Base-by-base conservation (phyloP, 2,113 vertebrate species). In the Sphyrna mokarran region DNA sequence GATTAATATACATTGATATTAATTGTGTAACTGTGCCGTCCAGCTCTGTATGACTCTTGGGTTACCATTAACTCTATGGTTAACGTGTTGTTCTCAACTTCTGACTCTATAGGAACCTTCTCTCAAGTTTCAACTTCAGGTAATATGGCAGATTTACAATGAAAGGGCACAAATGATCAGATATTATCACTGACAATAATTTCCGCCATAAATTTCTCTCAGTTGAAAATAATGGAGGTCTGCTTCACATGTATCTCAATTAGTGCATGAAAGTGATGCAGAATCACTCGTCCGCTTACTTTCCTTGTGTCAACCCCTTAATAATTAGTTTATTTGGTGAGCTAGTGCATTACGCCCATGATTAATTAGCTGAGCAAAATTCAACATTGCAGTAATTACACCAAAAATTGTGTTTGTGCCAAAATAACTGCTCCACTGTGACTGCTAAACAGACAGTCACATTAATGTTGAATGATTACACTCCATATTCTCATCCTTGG, bases 211-310 rank as follows among this genome's bases (percentile, higher is more conserved):
- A 29, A 89, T 89, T 54, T 61, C 48, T 33, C 22, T 58, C 48
- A 54, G 26, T 33, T 89, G 48, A 61, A 89, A 61, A 58, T 14
- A 63, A n/a, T 37, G 61, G n/a, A 91, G 18, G 48, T 43, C 48
- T 87, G 48, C 11, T 87, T 87, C 86, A 23, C 83, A 87, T 54
- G 43, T 85, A 18, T 66, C 29, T 91, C 89, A 66, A 91, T 66
- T 63, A 91, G 33, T 66, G 58, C 89, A 37, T 91, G 89, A 91
- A 91, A 91, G 16, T 91, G 89, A 20, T 91, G 86, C 29, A 91
- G 89, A 66, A 63, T 63, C 33, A 66, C n/a, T 6, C 33, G 16
- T 66, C 61, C 33, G 29, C 89, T 63, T 37, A 91, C 33, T 91
- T 66, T 91, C 11, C 16, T 7, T 63, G 8, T 66, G 58, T 33